These are phyloP conservation scores for Neocrepidodera transversa DNA, from an alignment of 2,888 invertebrate genomes.

Conservation along the genomic window DNA sequence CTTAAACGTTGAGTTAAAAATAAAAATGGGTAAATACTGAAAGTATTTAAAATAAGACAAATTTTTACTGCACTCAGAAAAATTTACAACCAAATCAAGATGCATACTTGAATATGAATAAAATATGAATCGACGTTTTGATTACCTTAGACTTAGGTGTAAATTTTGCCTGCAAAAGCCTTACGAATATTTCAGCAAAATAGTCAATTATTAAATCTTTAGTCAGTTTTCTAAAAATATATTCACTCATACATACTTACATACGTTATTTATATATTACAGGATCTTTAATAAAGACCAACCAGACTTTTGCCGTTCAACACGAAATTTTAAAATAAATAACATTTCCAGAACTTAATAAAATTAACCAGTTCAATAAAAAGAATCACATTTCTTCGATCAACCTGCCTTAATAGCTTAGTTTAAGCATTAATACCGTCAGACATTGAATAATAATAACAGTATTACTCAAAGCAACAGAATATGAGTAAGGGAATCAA, in stretches of 20 bases:
- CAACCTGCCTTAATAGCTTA: no score
- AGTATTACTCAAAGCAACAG: no score
- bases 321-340: not conserved
- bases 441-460: no score
- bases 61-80: constrained; percentile 13
- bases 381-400: not conserved
- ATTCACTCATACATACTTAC: constrained; percentile 22
- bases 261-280: constrained; percentile 21
- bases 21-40: not conserved
- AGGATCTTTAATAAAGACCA: constrained; percentile 30
- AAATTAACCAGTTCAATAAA: not conserved
- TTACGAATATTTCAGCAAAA: constrained; percentile 19
- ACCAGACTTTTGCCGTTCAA: constrained; percentile 21
- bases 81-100: constrained; percentile 6
- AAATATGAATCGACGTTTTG: not conserved
- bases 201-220: constrained; percentile 22
- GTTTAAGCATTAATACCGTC: no score
- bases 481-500: no score
- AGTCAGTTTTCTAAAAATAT: constrained; percentile 17
- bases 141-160: not conserved
- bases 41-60: constrained; percentile 11
- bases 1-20: not conserved
- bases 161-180: constrained; percentile 12
- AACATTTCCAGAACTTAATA: constrained; percentile 1
- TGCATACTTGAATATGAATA: not conserved